Conservation (phyloP, 2,113 vertebrate genomes). For the Spermophilus dauricus region DNA sequence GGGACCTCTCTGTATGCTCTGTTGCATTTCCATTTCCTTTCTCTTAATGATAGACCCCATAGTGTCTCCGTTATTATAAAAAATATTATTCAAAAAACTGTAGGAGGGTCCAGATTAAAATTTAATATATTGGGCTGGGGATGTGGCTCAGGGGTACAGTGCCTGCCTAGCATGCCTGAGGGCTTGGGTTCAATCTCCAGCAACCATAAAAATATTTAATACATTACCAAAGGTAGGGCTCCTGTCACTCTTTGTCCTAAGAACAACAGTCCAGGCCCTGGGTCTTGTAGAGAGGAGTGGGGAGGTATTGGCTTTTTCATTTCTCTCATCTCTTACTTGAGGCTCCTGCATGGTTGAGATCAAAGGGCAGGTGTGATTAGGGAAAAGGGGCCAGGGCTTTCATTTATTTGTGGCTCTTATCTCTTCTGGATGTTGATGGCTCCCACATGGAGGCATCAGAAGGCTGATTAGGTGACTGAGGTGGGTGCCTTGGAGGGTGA, state of each 20-base stretch:
- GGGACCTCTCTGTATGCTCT: background rate
- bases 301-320: background rate
- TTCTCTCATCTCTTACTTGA: background rate
- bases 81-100: background rate
- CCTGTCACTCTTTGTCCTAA: background rate
- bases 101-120: background rate
- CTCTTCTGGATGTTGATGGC: background rate
- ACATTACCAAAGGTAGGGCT: background rate
- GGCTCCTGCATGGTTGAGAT: background rate
- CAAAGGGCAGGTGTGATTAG: background rate
- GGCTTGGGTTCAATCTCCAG: too few relatives aligned
- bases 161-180: too few relatives aligned
- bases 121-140: too few relatives aligned
- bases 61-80: background rate
- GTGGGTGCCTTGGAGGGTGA: background rate
- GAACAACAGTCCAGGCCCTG: background rate
- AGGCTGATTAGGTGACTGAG: background rate
- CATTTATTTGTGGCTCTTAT: background rate
- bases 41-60: background rate
- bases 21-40: background rate
- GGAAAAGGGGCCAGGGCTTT: background rate
- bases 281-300: fast-evolving
- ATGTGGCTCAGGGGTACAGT: too few relatives aligned
- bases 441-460: fast-evolving
- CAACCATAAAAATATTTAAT: background rate